A percentile compares a stretch with the other conserved stretches of the same genome.
Conservation (phyloP, 1,140 invertebrate species). For the Rhyzopertha dominica region DNA sequence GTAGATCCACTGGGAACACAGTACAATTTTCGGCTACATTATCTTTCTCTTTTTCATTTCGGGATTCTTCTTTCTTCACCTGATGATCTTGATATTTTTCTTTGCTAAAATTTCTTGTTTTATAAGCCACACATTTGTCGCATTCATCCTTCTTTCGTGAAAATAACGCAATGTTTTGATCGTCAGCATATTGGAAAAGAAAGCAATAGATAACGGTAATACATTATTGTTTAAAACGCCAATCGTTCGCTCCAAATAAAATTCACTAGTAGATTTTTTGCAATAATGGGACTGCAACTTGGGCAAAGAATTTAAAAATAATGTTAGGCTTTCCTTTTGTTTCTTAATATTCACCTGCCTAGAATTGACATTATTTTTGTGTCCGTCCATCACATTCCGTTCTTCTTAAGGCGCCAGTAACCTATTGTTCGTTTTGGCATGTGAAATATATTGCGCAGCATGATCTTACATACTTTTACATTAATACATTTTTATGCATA, state of each 20-base stretch:
- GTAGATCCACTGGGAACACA: conserved; percentile 18
- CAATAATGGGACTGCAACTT: conserved; percentile 39
- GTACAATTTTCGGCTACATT: conserved; percentile 13
- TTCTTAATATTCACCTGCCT: not conserved
- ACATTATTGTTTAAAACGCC: conserved; percentile 16
- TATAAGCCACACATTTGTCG: conserved; percentile 19
- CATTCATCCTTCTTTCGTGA: conserved; percentile 18
- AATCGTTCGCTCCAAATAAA: conserved; percentile 31
- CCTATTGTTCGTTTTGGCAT: no score
- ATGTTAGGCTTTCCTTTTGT: conserved; percentile 5
- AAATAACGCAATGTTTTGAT: conserved; percentile 19
- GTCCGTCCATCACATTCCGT: no score
- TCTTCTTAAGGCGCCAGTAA: no score
- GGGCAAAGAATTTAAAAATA: conserved; percentile 24
- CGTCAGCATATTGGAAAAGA: conserved; percentile 14
- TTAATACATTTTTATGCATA: no score
- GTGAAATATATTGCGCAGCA: no score
- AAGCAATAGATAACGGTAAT: conserved; percentile 2
- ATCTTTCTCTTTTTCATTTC: conserved; percentile 22
- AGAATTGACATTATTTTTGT: no score
- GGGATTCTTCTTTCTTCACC: conserved; percentile 18
- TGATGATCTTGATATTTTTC: conserved; percentile 14
- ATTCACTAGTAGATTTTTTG: conserved; percentile 24
- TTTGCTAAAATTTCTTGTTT: conserved; percentile 19
- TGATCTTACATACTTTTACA: no score